Evolutionary conservation across 2,888 invertebrate genomes (phyloP), one percentile per base, ranked within the genome.

Genomic region (Epirrhoe alternata): DNA sequence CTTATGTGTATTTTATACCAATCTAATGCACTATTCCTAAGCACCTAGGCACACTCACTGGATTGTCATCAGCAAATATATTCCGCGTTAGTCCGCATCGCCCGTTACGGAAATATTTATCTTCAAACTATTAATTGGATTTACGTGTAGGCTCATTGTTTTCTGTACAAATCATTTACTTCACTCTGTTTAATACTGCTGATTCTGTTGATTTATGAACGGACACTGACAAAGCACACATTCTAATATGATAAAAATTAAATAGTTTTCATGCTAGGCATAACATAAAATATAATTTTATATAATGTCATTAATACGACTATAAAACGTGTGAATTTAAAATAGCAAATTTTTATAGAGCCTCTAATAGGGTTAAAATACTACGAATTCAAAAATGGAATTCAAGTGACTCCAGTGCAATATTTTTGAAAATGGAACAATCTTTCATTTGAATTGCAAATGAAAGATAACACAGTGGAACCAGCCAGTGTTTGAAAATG

Each of bases 71-170:
- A 53, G 55, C 62, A 72, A 72, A 72, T 67, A 72, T 8, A 60
- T 63, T 49, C 51, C 68, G 69, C 62, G 66, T 12, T 65, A 51
- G 70, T 56, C 67, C 70, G 68, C 50, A 72, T 61, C 50, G 59
- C 47, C 71, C 72, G 72, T 72, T 72, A 74, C 30, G 66, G 47
- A 59, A 74, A 74, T 72, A 71, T 74, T 72, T 72, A 71, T 68
- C 69, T 71, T 68, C 57, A 47, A 52, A 65, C 51, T 66, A 73
- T 71, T 74, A 74, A 74, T 74, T 74, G 72, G 66, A 71, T 74
- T 74, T 72, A 50, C 72, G 57, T 72, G 73, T 73, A 61, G 52
- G 66, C 57, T 64, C 16, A 66, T 66, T 68, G 61, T 65, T 61
- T 61, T 66, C 61, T 64, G 51, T 62, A 31, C 49, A 53, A 63